Evolutionary conservation across 2,797 vertebrate genomes (phyloP).

Genomic region (Taenioides sp.): DNA sequence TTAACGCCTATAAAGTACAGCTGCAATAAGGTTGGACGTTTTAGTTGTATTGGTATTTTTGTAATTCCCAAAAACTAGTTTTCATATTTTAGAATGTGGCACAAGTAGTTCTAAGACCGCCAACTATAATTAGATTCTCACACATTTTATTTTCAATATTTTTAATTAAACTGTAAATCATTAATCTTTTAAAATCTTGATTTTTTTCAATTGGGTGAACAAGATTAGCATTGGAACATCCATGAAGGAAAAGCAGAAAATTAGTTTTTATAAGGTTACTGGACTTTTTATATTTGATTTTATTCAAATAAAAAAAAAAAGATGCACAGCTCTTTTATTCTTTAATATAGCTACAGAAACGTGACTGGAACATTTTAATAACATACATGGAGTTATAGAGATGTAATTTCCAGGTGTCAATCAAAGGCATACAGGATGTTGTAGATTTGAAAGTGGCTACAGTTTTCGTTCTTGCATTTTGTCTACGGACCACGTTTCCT

Average conservation of each 20-base stretch:
- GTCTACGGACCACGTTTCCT: conserved; percentile 23
- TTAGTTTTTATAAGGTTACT: background rate
- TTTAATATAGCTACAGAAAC: background rate
- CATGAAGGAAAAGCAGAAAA: no score
- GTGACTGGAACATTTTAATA: conserved; percentile 5
- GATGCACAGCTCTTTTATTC: background rate
- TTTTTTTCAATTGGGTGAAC: no score
- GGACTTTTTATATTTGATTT: background rate
- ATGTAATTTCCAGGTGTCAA: background rate
- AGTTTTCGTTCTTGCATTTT: conserved; percentile 26
- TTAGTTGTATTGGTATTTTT: background rate
- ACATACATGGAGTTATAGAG: conserved; percentile 1
- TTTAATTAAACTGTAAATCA: conserved; percentile 18
- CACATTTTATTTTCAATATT: no score
- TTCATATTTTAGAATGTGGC: background rate
- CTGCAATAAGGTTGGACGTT: background rate
- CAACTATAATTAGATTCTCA: background rate
- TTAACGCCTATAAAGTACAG: background rate
- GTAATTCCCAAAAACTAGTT: background rate
- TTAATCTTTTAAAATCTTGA: background rate
- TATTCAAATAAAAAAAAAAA: background rate
- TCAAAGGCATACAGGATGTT: conserved; percentile 4
- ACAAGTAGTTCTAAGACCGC: background rate
- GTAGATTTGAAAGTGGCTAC: background rate
- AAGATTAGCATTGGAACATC: no score